Evolutionary conservation across 1,140 invertebrate species (phyloP), one percentile per base, ranked within the genome.

Genomic region (Maconellicoccus hirsutus): DNA sequence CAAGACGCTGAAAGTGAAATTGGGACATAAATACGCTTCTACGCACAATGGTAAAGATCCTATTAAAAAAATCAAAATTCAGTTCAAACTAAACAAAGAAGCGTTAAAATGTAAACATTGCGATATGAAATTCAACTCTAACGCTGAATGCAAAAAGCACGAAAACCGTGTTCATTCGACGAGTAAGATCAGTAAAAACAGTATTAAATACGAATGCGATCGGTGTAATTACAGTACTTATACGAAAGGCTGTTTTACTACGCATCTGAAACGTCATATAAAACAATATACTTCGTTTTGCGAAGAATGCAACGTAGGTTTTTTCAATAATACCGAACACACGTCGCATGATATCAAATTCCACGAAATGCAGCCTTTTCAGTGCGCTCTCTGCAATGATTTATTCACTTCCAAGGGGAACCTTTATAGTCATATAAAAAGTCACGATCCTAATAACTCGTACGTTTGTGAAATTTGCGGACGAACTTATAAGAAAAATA

Each of bases 381-480:
- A 72, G 22, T 74, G 74, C 66, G 71, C 71, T 29, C 70, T 70
- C 25, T 74, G 74, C 29, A 74, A 73, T 14, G 73, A 74, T 38
- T 12, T 74, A 14, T 74, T 73, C 6, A 72, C 69, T 3, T 73
- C 72, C 19, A 74, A 74, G 21, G 71, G 70, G 33, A 72, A 72
- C 59, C 70, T 74, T 3, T 73, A 74, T 25, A 74, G 66, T 74
- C 90, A 92, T 77, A 86, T 89, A 63, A 88, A 90, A 76, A 87
- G 89, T 1, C 90, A 93, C 78, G 84, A 89, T 1, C 90, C 90
- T 1, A 86, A 89, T 8, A 89, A 91, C 73, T 89, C 89, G 0
- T 91, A 88, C 77, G 85, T 86, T 74, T 93, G 91, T 77, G 87
- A 86, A 72, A 84, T 86, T 74, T 93, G 91, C 78, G 86, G 87